phyloP scores from a whole-genome alignment of 2,888 invertebrate genomes.

The Tanypteryx hageni region DNA sequence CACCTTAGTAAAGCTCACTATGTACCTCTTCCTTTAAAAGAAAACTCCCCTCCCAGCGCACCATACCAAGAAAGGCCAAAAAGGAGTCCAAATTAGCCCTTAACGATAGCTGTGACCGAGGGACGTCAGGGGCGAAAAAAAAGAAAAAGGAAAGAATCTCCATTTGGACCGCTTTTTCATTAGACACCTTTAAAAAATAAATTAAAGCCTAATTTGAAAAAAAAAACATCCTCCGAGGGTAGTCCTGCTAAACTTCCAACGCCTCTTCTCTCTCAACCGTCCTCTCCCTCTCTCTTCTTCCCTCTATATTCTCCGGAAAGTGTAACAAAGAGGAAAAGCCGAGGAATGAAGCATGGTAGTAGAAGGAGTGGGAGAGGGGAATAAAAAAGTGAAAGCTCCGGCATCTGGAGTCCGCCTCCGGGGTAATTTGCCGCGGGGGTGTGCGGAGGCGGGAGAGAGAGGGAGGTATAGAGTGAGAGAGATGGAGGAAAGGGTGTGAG shows the following conservation, averaged over 20 bases:
- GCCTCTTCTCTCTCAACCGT: neutral
- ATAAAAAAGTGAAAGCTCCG: neutral
- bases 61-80: too few relatives aligned
- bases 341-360: neutral
- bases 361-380: neutral
- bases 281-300: neutral
- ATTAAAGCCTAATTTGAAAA: neutral
- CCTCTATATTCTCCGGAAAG: neutral
- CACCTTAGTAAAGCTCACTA: too few relatives aligned
- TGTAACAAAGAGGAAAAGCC: neutral
- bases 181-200: neutral
- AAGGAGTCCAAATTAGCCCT: too few relatives aligned
- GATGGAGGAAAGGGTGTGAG: neutral
- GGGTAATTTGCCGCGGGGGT: slow-evolving; percentile 9
- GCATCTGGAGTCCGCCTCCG: slow-evolving; percentile 30
- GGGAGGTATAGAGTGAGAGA: too few relatives aligned
- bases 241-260: neutral
- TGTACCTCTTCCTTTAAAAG: too few relatives aligned
- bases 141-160: neutral
- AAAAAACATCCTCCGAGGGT: too few relatives aligned
- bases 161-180: slow-evolving; percentile 15
- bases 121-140: too few relatives aligned
- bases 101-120: too few relatives aligned
- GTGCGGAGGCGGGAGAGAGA: too few relatives aligned
- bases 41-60: too few relatives aligned